phyloP scores from a whole-genome alignment of 2,113 vertebrate species.

The Ardeotis arabs region DNA sequence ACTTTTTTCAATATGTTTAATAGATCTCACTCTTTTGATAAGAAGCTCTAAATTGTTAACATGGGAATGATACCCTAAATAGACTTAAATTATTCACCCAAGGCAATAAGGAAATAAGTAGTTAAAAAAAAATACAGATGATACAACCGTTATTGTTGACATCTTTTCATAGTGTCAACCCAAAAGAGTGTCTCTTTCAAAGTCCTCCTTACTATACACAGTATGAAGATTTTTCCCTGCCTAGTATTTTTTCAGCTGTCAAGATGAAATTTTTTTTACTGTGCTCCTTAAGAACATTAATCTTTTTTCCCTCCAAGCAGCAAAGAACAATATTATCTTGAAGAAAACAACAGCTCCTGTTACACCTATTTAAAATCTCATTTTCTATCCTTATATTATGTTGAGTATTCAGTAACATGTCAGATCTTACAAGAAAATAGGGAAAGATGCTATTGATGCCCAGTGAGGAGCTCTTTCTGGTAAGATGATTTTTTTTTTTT shows the following conservation, averaged over 20 bases:
- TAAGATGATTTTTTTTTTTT: not conserved
- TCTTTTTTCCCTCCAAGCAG: not conserved
- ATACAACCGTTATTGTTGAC: not conserved
- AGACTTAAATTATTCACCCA: not conserved
- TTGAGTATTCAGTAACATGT: not conserved
- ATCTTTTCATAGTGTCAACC: not conserved
- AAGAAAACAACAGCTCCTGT: not conserved
- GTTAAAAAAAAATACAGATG: not conserved
- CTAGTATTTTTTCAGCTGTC: not conserved
- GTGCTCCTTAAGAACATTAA: not conserved
- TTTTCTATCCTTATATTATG: not conserved
- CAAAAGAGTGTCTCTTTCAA: not conserved
- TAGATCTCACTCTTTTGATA: not conserved
- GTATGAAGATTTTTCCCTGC: not conserved
- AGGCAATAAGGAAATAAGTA: not conserved
- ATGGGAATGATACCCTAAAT: not conserved
- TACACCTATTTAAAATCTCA: not conserved
- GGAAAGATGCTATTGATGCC: not conserved
- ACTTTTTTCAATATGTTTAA: not conserved
- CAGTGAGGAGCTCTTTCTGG: not conserved
- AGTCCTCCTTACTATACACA: not conserved
- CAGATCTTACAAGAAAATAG: not conserved
- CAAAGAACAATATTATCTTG: not conserved
- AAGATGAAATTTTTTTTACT: not conserved
- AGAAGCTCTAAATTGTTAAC: not conserved